A percentile compares a stretch with the other conserved stretches of the same genome.
Conservation (phyloP, 1,140 invertebrate species). For the Elysia chlorotica region DNA sequence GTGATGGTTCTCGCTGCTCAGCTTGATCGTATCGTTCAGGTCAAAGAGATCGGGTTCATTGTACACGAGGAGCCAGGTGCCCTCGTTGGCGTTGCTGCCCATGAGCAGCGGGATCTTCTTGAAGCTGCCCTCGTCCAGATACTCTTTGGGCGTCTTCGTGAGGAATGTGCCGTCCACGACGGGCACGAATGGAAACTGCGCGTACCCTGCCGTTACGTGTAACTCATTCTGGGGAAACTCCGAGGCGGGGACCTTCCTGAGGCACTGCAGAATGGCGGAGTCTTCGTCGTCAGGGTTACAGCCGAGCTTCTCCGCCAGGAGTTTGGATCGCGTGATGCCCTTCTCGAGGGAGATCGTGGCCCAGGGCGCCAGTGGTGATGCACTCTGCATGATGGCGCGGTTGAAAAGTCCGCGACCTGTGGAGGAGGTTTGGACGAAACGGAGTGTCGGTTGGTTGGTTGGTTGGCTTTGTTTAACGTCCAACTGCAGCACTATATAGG, state of each 20-base stretch:
- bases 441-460: no score
- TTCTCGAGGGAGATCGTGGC: slow-evolving; percentile 81
- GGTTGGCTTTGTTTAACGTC: not conserved
- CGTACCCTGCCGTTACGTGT: slow-evolving; percentile 73
- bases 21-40: slow-evolving; percentile 20
- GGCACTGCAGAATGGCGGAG: slow-evolving; percentile 73
- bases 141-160: slow-evolving; percentile 79
- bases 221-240: slow-evolving; percentile 84
- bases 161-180: slow-evolving; percentile 90
- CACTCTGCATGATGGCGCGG: slow-evolving; percentile 72
- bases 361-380: slow-evolving; percentile 80
- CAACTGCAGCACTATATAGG: no score
- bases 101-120: slow-evolving; percentile 93
- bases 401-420: slow-evolving; percentile 78
- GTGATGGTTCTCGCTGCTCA: slow-evolving; percentile 43
- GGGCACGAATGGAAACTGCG: slow-evolving; percentile 87
- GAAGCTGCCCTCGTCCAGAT: slow-evolving; percentile 75
- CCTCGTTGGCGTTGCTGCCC: slow-evolving; percentile 91
- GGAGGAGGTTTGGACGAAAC: no score
- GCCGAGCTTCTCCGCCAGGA: slow-evolving; percentile 30
- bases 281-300: slow-evolving; percentile 68
- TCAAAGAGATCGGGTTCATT: slow-evolving; percentile 62
- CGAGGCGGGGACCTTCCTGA: slow-evolving; percentile 73
- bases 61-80: slow-evolving; percentile 90
- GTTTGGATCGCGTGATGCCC: slow-evolving; percentile 28